These are phyloP conservation scores for Propithecus deckenii DNA, from an alignment of 2,797 vertebrate species.

Conservation along the genomic window DNA sequence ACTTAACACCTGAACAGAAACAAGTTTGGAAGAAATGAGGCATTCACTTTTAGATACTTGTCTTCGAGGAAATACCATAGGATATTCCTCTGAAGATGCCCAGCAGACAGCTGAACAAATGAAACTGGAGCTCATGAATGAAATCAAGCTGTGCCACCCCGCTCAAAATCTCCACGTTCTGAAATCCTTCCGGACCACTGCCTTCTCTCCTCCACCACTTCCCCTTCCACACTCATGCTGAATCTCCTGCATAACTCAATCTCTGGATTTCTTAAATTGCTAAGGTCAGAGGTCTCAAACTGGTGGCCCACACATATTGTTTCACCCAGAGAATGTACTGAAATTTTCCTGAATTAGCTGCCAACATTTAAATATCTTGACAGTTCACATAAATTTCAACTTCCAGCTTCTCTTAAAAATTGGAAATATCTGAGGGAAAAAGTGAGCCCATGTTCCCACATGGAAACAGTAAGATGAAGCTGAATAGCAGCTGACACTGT, in stretches of 20 bases:
- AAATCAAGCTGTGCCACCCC: not conserved
- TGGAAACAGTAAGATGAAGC: not conserved
- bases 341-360: slow-evolving; percentile 6
- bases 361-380: slow-evolving; percentile 13
- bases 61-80: not conserved
- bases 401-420: not conserved
- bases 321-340: not conserved
- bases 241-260: not conserved
- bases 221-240: not conserved
- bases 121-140: not conserved
- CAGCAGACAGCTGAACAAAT: not conserved
- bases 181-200: slow-evolving; percentile 31
- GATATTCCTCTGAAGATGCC: not conserved
- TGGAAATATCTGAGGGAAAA: not conserved
- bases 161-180: slow-evolving; percentile 10
- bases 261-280: not conserved
- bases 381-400: not conserved
- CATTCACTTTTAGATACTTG: not conserved
- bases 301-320: not conserved
- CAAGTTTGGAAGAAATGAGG: not conserved
- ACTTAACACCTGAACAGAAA: not conserved
- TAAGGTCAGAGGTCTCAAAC: slow-evolving; percentile 2
- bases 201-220: not conserved
- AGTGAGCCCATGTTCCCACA: not conserved
- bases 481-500: not conserved